Base-by-base conservation (phyloP, 2,797 vertebrate genomes). In the Danionella dracula region DNA sequence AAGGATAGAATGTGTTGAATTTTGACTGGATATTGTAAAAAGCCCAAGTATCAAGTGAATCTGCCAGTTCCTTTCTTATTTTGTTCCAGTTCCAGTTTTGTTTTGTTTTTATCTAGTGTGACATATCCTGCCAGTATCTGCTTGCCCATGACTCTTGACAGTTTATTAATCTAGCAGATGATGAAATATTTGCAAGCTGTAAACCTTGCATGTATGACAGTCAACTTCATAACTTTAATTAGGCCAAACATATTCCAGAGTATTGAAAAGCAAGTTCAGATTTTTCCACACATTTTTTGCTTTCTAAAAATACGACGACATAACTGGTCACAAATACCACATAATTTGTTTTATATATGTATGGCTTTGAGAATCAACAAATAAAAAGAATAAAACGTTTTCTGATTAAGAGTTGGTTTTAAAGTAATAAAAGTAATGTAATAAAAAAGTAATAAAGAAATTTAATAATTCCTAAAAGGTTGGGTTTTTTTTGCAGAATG, bases 161-260 rank as follows among this genome's bases (percentile, higher is more conserved):
- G 38, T 64, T 54, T 23, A 23, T 53, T 44, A 1, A 35, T 54
- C 34, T 27, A 53, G 38, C 11, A 44, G 17, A 53, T 64, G 49
- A 44, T 64, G 38, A 54, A 64, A 64, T 54, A 21, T 44, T 15
- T 42, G 23, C 37, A 13, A 42, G 27, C 60, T 41, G 1, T 12
- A 53, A 32, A 19, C 23, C n/a, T 51, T 15, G 32, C 31, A 8
- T 8, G 27, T 19, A 53, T 63, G 23, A 34, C 9, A n/a, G 38
- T 54, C 38, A 54, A 21, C 38, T 54, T 7, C 21, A 29, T 27
- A 50, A 50, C 38, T 62, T 13, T 19, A 35, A 64, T 64, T 44
- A 54, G 38, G 48, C 29, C 32, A 2, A 64, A 15, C 27, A 1
- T 21, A 41, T 53, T n/a, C 31, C 9, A 15, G 10, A 46, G 20